A percentile compares a stretch with the other conserved stretches of the same genome.
phyloP scores from a whole-genome alignment of 2,797 vertebrate species.

The Phrynocephalus guinanensis region DNA sequence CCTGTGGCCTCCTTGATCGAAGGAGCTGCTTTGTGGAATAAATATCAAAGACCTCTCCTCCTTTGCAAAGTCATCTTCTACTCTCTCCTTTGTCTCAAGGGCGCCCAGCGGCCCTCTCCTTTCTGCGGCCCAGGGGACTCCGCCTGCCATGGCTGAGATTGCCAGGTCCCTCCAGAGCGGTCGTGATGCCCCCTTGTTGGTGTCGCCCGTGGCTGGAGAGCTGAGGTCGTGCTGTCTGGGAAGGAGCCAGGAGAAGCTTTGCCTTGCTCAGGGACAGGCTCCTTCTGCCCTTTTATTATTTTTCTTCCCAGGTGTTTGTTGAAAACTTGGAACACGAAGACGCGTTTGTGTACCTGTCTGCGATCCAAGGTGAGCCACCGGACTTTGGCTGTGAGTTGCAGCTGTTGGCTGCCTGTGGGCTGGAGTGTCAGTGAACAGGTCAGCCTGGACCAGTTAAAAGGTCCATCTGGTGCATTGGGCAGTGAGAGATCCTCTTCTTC shows the following conservation, averaged over 20 bases:
- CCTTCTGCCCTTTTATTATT: constrained; percentile 12
- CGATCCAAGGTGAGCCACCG: constrained; percentile 89
- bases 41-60: no score
- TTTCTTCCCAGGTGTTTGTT: constrained; percentile 86
- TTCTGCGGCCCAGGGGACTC: neutral
- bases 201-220: neutral
- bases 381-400: rapidly evolving
- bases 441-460: neutral
- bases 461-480: neutral
- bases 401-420: no score
- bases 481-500: neutral
- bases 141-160: neutral
- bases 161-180: neutral
- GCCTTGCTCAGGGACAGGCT: neutral
- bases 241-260: no score
- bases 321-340: constrained; percentile 93
- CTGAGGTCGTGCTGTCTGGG: neutral
- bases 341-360: constrained; percentile 94
- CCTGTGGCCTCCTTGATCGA: neutral
- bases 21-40: neutral
- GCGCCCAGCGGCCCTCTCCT: neutral
- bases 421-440: no score
- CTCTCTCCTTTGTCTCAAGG: neutral
- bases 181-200: neutral
- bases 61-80: no score